Evolutionary conservation across 2,113 vertebrate genomes (phyloP), one percentile per base, ranked within the genome.

Genomic region (Opisthocomus hoazin): DNA sequence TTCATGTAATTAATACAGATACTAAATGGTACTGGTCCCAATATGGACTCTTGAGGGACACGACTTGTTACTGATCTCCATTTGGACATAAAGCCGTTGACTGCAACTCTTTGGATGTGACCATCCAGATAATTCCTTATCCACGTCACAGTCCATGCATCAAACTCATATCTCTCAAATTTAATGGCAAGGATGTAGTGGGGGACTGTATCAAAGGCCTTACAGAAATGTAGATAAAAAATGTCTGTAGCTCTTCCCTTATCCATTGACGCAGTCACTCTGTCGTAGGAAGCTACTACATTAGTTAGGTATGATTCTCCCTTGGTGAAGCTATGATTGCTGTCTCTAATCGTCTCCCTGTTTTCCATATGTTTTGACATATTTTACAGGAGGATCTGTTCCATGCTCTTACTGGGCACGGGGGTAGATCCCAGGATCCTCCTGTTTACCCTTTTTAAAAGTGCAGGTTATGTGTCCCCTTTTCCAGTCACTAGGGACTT

Each of bases 41-140:
- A 5, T 32, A n/a, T 0, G 0, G 10, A 54, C 10, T 34, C 8
- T 22, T 56, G 21, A 39, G 15, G 16, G 7, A 56, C 22, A 20
- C 8, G 30, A 4, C 37, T 64, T 34, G 5, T 53, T 57, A 32
- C 19, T 63, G 46, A 51, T 84, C 41, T 78, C 22, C 29, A 48
- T 29, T n/a, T 46, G 15, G 45, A 70, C 11, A 15, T 34, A 60
- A 27, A 70, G 21, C 18, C 8, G 1, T 60, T 75, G 45, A 12
- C 10, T 45, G 51, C 12, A 45, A 30, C 11, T 54, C 5, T 1
- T 22, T 15, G 10, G 24, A 45, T 56, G 18, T 5, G 2, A 3
- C 29, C 39, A 69, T 43, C 32, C 37, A 68, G 36, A 12, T 15
- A 30, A 24, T 50, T 76, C 29, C 23, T 85, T 56, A 48, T 39